Percentiles rank a stretch among this genome's conserved stretches.
phyloP scores from a whole-genome alignment of 2,113 vertebrate genomes.

The Sphaerodactylus townsendi region DNA sequence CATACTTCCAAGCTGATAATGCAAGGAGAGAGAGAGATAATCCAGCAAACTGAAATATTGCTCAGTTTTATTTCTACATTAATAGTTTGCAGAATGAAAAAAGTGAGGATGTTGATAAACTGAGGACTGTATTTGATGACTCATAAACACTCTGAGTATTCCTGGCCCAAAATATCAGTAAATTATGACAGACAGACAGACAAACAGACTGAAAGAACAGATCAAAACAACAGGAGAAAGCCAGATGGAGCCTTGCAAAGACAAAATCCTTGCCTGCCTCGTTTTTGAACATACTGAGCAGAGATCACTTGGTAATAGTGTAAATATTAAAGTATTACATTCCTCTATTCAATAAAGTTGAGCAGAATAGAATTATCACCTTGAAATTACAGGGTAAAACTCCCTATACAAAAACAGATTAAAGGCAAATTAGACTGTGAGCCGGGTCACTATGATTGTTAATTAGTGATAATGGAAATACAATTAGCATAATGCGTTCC shows the following conservation, averaged over 20 bases:
- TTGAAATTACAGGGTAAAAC: conserved; percentile 85
- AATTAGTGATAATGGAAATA: conserved; percentile 90
- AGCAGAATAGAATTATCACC: conserved; percentile 84
- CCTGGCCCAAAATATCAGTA: conserved; percentile 30
- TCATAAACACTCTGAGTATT: conserved; percentile 49
- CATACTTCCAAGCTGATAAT: too few relatives aligned
- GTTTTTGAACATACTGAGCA: conserved; percentile 56
- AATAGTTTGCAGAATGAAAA: background rate
- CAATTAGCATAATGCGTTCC: conserved; percentile 87
- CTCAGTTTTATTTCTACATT: too few relatives aligned
- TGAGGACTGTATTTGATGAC: conserved; percentile 25
- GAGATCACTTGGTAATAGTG: conserved; percentile 32
- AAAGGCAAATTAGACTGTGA: conserved; percentile 89
- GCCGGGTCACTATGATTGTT: conserved; percentile 87
- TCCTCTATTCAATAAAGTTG: conserved; percentile 76
- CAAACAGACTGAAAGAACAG: too few relatives aligned
- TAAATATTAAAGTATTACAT: conserved; percentile 73
- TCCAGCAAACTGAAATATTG: too few relatives aligned
- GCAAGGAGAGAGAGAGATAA: too few relatives aligned
- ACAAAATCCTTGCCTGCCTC: conserved; percentile 42
- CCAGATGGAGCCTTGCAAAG: conserved; percentile 29
- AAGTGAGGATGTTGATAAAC: conserved; percentile 12
- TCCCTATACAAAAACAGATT: conserved; percentile 84
- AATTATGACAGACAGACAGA: too few relatives aligned
- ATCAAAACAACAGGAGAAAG: conserved; percentile 16